Base-by-base conservation (phyloP, 2,113 vertebrate genomes). In the Leptocoma aspasia region DNA sequence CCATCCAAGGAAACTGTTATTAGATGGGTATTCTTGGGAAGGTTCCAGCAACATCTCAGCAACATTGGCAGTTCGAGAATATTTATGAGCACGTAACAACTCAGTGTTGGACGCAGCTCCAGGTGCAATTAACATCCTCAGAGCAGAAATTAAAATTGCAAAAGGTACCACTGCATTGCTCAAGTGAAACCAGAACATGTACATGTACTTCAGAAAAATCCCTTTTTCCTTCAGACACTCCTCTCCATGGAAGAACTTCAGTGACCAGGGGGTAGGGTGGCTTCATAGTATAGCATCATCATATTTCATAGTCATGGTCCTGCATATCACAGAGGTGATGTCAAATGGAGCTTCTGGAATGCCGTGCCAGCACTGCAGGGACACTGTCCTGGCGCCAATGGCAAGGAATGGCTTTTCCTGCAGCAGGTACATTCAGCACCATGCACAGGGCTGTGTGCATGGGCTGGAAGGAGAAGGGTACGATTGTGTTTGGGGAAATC, bases 31-130 rank as follows among this genome's bases (percentile, higher is more conserved):
- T 53, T 90, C 78, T 76, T 82, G 84, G 70, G 77, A 54, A 72
- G 31, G 26, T 85, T 96, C 82, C 94, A 96, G 82, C 49, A 89
- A 66, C 35, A 88, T n/a, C 69, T 78, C 52, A 28, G 71, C 56
- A 78, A 41, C 22, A 31, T 1, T 89, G 61, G 33, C 65, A 72
- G 76, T 82, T 76, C 53, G 65, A 89, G 86, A 95, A 76, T 79
- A 82, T 89, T 95, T 89, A 95, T 42, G 65, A 89, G 53, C 41
- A 37, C 0, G 0, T 53, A 85, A 81, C 6, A 71, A 22, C 47
- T 54, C 39, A 4, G 71, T 5, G n/a, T 27, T 93, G 79, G 75
- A 65, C 0, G 0, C n/a, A 53, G 63, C 53, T 88, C 60, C 61
- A 84, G 31, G 39, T 42, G 39, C 30, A 77, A 70, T 90, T 86